Evolutionary conservation across 2,888 invertebrate species (phyloP).

Genomic region (Ditula angustiorana): DNA sequence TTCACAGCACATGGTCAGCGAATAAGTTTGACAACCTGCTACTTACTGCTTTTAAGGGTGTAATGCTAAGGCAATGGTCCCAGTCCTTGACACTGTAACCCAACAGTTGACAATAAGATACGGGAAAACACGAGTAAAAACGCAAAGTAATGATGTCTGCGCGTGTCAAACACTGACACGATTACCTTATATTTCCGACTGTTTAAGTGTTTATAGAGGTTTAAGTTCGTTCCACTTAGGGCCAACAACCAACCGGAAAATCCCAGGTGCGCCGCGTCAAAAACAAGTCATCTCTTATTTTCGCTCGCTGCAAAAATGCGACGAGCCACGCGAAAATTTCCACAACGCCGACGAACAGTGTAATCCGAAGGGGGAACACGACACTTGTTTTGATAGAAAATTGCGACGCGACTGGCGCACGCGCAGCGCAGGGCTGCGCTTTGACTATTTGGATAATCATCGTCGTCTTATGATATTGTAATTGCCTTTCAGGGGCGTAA

Average conservation of each 20-base stretch:
- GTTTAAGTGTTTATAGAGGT: background rate
- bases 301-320: conserved; percentile 16
- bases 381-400: conserved; percentile 49
- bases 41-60: too few species aligned
- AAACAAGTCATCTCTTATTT: conserved; percentile 36
- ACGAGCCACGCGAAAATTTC: conserved; percentile 13
- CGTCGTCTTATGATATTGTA: too few species aligned
- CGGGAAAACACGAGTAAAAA: too few species aligned
- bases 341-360: conserved; percentile 38
- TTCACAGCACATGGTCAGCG: too few species aligned
- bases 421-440: background rate
- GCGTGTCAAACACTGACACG: background rate
- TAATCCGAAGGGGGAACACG: conserved; percentile 42
- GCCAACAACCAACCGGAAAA: background rate
- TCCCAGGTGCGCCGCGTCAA: conserved; percentile 15
- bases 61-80: too few species aligned
- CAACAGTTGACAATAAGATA: too few species aligned
- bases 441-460: too few species aligned
- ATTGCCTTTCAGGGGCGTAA: too few species aligned
- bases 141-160: too few species aligned
- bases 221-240: conserved; percentile 15
- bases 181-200: background rate
- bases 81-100: too few species aligned
- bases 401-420: conserved; percentile 26
- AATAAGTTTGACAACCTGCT: too few species aligned